Percentiles rank a stretch among this genome's conserved stretches.
Conservation (phyloP, 2,888 invertebrate genomes). For the Cryptophagus acutangulus region DNA sequence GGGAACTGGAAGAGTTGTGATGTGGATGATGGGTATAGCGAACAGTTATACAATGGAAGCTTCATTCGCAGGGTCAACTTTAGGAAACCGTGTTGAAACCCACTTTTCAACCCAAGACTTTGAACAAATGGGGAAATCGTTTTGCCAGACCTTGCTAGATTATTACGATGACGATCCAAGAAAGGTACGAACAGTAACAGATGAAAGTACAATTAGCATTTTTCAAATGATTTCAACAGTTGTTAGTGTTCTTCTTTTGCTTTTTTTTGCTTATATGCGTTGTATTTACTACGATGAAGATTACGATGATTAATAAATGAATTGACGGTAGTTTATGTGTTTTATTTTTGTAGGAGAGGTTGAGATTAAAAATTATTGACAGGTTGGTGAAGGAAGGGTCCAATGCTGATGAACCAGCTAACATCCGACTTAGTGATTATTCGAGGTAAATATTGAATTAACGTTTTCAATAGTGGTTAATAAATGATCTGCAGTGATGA, state of each 20-base stretch:
- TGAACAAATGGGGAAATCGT: constrained; percentile 79
- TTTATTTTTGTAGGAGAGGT: constrained; percentile 61
- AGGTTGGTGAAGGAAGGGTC: constrained; percentile 78
- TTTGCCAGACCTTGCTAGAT: constrained; percentile 89
- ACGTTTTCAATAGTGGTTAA: not conserved
- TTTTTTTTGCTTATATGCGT: constrained; percentile 4
- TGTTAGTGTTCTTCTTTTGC: constrained; percentile 6
- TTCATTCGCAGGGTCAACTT: constrained; percentile 84
- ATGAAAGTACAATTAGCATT: no score
- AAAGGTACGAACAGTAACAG: constrained; percentile 55
- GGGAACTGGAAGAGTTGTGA: constrained; percentile 89
- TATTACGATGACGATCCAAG: constrained; percentile 83
- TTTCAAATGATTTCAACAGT: not conserved
- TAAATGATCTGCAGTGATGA: constrained; percentile 59
- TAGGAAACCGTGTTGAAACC: constrained; percentile 75
- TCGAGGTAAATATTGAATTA: constrained; percentile 64
- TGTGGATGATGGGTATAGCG: constrained; percentile 92
- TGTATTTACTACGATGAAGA: not conserved
- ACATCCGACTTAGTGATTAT: constrained; percentile 80
- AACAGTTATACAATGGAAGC: constrained; percentile 96
- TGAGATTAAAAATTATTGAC: constrained; percentile 74
- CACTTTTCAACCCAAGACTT: constrained; percentile 79
- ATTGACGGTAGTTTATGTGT: constrained; percentile 17
- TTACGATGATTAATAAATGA: constrained; percentile 7
- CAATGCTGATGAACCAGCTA: constrained; percentile 82